These are phyloP conservation scores for Melospiza georgiana DNA, from an alignment of 2,113 vertebrate species.

Conservation along the genomic window DNA sequence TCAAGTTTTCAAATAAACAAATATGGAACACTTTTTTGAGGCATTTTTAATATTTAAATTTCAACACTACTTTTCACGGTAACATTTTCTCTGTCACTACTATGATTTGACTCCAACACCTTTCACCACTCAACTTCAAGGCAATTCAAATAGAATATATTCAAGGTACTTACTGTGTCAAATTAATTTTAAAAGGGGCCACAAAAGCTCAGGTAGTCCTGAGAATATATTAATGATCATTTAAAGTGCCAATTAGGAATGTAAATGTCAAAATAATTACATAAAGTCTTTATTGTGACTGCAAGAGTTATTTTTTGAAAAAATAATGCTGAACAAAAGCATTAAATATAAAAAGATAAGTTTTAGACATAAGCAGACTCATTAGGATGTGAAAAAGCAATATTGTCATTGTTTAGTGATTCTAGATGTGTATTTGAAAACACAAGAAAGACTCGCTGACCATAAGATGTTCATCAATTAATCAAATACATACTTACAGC, in stretches of 20 bases:
- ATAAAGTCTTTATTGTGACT: slow-evolving; percentile 8
- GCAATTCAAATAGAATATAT: not conserved
- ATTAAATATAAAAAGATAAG: not conserved
- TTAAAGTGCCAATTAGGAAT: slow-evolving; percentile 17
- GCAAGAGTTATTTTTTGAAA: not conserved
- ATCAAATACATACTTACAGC: not conserved
- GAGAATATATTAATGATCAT: not conserved
- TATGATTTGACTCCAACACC: not conserved
- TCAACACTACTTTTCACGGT: not conserved
- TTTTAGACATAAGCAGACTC: not conserved
- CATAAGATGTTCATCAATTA: not conserved
- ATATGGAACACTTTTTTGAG: not conserved
- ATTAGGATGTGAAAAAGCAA: not conserved
- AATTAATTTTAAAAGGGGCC: not conserved
- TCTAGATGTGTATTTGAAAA: not conserved
- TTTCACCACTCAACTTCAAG: not conserved
- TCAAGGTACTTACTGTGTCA: not conserved
- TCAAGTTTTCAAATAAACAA: not conserved
- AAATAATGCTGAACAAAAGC: not conserved
- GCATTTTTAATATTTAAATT: not conserved
- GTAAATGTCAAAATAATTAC: slow-evolving; percentile 28
- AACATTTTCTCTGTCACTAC: not conserved
- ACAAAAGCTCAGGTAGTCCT: not conserved
- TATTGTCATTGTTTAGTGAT: not conserved
- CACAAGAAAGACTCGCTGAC: not conserved